Evolutionary conservation across 2,888 invertebrate species (phyloP).

Genomic region (Ophonus ardosiacus): DNA sequence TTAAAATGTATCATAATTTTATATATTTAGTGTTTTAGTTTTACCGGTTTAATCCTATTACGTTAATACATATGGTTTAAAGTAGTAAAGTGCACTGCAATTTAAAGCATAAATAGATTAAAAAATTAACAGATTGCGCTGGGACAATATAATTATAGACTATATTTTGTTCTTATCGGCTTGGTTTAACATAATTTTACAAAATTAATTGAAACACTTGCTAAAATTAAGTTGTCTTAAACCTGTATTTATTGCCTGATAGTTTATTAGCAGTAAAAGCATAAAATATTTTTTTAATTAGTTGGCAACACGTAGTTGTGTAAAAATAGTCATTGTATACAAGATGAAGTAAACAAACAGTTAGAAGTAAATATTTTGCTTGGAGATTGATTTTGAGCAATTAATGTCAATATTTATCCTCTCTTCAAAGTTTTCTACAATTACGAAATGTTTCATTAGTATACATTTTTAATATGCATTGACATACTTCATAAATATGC

Average conservation of each 20-base stretch:
- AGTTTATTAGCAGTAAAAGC: not conserved
- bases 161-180: not conserved
- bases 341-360: not conserved
- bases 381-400: slow-evolving; percentile 19
- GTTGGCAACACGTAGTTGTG: slow-evolving; percentile 27
- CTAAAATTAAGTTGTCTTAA: not conserved
- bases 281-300: slow-evolving; percentile 26
- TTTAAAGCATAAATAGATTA: slow-evolving; percentile 15
- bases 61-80: not conserved
- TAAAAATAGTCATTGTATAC: slow-evolving; percentile 35
- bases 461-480: no score
- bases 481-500: no score
- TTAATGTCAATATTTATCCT: slow-evolving; percentile 1
- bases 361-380: slow-evolving; percentile 2
- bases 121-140: slow-evolving; percentile 1
- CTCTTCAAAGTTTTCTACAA: not conserved
- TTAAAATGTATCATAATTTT: not conserved
- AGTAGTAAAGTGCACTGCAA: not conserved
- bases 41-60: not conserved
- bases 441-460: slow-evolving; percentile 14
- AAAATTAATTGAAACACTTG: slow-evolving; percentile 3
- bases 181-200: not conserved
- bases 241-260: not conserved
- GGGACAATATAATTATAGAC: not conserved
- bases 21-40: not conserved